These are phyloP conservation scores for Acridotheres tristis DNA, from an alignment of 2,797 vertebrate genomes.

Conservation along the genomic window DNA sequence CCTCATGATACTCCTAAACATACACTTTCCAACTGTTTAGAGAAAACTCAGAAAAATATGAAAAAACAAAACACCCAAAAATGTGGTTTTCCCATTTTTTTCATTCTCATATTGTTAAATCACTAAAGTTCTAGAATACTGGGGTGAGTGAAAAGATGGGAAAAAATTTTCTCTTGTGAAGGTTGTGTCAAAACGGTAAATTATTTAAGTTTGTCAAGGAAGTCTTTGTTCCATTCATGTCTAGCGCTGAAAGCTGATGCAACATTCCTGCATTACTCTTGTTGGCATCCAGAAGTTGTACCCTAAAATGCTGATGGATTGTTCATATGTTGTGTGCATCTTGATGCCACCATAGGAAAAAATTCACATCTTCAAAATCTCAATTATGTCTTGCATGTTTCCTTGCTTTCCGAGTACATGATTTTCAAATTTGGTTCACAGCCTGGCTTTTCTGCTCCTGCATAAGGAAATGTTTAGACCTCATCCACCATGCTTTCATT, in stretches of 20 bases:
- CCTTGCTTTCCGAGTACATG: not conserved
- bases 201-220: not conserved
- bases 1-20: not conserved
- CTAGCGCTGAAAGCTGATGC: not conserved
- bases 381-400: not conserved
- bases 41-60: not conserved
- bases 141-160: not conserved
- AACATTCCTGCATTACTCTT: not conserved
- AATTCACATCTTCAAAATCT: not conserved
- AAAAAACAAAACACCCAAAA: not conserved
- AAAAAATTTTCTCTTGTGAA: not conserved
- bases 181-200: not conserved
- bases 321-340: fast-evolving
- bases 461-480: not conserved
- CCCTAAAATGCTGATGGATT: not conserved
- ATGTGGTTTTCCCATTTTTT: not conserved
- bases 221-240: not conserved
- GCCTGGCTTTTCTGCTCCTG: not conserved
- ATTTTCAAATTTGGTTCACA: not conserved
- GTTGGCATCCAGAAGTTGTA: not conserved
- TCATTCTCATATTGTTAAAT: not conserved
- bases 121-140: not conserved
- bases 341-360: not conserved
- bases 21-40: not conserved
- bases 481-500: not conserved